Conservation (phyloP, 1,140 invertebrate species). For the Drosophila gunungcola region DNA sequence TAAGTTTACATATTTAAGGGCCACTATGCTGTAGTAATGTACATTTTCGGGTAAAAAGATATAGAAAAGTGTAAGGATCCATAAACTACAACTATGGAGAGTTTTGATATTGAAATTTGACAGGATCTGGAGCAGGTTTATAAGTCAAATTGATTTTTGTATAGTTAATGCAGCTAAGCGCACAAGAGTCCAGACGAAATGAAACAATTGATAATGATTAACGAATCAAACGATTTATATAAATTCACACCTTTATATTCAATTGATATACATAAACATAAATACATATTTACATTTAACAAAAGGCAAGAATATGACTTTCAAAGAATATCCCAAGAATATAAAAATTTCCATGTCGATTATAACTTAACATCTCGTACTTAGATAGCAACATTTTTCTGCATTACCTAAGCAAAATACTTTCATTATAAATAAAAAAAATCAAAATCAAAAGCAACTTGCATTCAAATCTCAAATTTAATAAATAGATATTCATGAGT, state of each 20-base stretch:
- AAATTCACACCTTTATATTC: conserved; percentile 48
- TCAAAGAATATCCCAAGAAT: conserved; percentile 56
- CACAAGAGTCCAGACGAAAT: conserved; percentile 68
- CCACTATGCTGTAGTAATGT: conserved; percentile 19
- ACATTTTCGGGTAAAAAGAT: conserved; percentile 23
- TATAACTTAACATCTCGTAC: conserved; percentile 72
- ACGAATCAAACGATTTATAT: conserved; percentile 38
- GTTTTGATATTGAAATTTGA: conserved; percentile 77
- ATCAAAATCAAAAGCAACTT: conserved; percentile 43
- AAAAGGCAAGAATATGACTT: conserved; percentile 44
- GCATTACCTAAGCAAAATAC: conserved; percentile 50
- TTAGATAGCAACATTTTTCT: conserved; percentile 82
- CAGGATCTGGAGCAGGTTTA: conserved; percentile 46
- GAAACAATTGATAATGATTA: conserved; percentile 4
- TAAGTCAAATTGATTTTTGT: conserved; percentile 65
- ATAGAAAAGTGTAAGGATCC: conserved; percentile 22
- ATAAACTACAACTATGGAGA: conserved; percentile 43
- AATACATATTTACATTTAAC: conserved; percentile 46
- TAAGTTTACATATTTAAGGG: conserved; percentile 10
- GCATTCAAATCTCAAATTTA: conserved; percentile 65
- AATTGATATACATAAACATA: conserved; percentile 61
- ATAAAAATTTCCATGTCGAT: conserved; percentile 74
- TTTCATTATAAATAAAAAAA: conserved; percentile 52
- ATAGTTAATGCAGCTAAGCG: conserved; percentile 73
- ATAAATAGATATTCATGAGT: conserved; percentile 56